Base-by-base conservation (phyloP, 2,888 invertebrate genomes). In the Eilema depressum region DNA sequence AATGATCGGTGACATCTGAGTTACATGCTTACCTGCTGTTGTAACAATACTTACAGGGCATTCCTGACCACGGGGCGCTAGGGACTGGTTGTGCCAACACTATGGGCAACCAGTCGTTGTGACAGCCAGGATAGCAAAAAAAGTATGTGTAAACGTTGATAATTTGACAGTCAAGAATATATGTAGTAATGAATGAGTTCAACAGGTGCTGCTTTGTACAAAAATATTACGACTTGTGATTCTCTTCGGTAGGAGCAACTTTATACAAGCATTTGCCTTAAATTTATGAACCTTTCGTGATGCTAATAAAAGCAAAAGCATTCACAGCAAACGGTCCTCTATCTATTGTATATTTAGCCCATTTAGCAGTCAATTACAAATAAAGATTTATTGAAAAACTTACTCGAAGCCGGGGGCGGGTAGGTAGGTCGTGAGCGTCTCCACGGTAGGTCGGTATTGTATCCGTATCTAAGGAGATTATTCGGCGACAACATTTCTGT, bases 61-160 rank as follows among this genome's bases (percentile, higher is more conserved):
- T 60, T n/a, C 37, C 20, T 59, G 59, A 25, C 26, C 33, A 37
- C 25, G 14, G n/a, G 26, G 37, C 33, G 23, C 23, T 56, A 25
- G 23, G 23, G 25, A 8, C 23, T 33, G 30, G 65, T 30, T 26
- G 26, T 11, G 28, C 10, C n/a, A 66, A 41, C 33, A 28, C 41
- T 41, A 60, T 17, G 59, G 41, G 59, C 25, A 66, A 60, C 59
- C 37, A 59, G 59, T 59, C 60, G 66, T 33, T 26, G 37, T 57
- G n/a, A 59, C 12, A 41, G 41, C 66, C 66, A 59, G 66, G 59
- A 41, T 66, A 66, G 26, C 59, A 66, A 59, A 59, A 61, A 66
- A 66, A 66, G 41, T 26, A 12, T 26, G 41, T 60, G 41, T 60
- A 41, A 26, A 59, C 57, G n/a, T 57, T 63, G 56, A 66, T 60